Conservation (phyloP, 2,888 invertebrate species). For the Smittia aterrima region DNA sequence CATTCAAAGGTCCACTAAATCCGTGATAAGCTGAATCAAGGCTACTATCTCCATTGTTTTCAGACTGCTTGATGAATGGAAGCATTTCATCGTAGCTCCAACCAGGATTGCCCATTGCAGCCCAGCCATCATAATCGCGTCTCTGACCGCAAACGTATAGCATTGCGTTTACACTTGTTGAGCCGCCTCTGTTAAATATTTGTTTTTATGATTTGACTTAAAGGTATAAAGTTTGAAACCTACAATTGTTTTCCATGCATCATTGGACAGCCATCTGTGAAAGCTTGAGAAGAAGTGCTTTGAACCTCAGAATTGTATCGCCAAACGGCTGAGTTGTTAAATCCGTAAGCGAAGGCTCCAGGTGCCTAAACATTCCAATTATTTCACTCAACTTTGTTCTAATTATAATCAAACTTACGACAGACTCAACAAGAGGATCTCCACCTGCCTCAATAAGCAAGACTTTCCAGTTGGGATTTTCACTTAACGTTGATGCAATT, state of each 20-base stretch:
- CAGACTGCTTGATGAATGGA: background rate
- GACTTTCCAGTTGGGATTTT: background rate
- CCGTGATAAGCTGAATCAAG: background rate
- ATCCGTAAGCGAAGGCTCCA: background rate
- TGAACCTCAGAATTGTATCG: background rate
- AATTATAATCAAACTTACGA: too few relatives aligned
- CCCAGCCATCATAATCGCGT: background rate
- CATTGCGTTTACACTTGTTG: background rate
- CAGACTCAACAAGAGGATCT: background rate
- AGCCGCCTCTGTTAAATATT: background rate
- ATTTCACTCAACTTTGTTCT: too few relatives aligned
- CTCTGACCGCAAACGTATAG: background rate
- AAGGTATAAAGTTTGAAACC: too few relatives aligned
- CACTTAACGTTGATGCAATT: background rate
- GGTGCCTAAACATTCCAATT: too few relatives aligned
- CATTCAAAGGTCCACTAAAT: background rate
- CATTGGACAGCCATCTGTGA: background rate
- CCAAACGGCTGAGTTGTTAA: background rate
- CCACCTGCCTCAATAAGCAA: background rate
- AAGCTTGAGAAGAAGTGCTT: background rate
- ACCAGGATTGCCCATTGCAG: background rate
- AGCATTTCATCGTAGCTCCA: slow-evolving; percentile 6
- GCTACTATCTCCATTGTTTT: background rate
- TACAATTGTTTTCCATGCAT: background rate
- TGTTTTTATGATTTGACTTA: background rate